Evolutionary conservation across 2,113 vertebrate species (phyloP), one percentile per base, ranked within the genome.

Genomic region (Microcebus murinus): DNA sequence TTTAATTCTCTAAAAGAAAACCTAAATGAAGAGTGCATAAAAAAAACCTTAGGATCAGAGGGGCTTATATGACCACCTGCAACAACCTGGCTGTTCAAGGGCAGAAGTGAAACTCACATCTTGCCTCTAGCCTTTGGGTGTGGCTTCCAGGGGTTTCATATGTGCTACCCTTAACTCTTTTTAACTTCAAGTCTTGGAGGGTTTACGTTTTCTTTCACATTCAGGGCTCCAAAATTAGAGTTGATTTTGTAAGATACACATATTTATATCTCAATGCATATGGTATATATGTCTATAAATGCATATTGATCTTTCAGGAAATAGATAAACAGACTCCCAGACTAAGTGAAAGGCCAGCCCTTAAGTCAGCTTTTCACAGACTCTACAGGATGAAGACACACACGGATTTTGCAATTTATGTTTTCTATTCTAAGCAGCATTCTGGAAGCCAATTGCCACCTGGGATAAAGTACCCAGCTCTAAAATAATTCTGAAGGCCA

Each of bases 61-160:
- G 18, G 34, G 20, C 25, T 77, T 59, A 1, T 11, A 12, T 18
- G 52, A 11, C 50, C 65, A 9, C 6, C 36, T 34, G 36, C 31
- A 14, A 59, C 20, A n/a, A 13, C 1, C 6, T 23, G 63, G 48
- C 29, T 55, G 3, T 36, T 65, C 9, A 1, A 4, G 7, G 52
- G 21, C 61, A 27, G 74, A 86, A 87, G n/a, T 25, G 84, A 85
- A 74, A 45, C 17, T 39, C 14, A 55, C 27, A 11, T 10, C 1
- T 9, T 7, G 71, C 7, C 36, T 45, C 70, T 55, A 0, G 0
- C 6, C 18, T 67, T 21, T 3, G 0, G 7, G 34, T 0, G 1
- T 25, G 59, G 34, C 17, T 52, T 21, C 39, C n/a, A 12, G 12
- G 13, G 4, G 20, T 45, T 59, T 21, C 59, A 34, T 34, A 3